Conservation (phyloP, 2,888 invertebrate genomes). For the Sesamia inferens region DNA sequence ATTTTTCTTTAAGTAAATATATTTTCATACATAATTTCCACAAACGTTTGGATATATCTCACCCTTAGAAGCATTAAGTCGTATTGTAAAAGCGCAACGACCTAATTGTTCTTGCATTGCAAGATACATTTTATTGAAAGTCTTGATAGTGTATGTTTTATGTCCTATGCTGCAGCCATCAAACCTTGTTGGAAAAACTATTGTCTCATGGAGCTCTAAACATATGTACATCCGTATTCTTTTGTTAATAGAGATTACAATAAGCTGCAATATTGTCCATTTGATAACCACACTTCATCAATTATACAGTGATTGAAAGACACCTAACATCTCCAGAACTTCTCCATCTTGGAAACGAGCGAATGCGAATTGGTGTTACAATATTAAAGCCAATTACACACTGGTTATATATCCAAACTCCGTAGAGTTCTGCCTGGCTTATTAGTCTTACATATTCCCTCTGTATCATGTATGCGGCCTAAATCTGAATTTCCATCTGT, state of each 20-base stretch:
- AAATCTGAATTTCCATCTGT: conserved; percentile 56
- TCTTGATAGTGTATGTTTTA: conserved; percentile 11
- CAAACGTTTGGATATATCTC: conserved; percentile 21
- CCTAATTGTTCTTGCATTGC: no score
- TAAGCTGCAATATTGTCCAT: not conserved
- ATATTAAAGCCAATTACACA: conserved; percentile 59
- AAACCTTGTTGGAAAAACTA: conserved; percentile 8
- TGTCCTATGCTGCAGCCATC: not conserved
- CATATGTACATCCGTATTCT: conserved; percentile 8
- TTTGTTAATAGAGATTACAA: conserved; percentile 11
- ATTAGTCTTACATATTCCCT: conserved; percentile 55
- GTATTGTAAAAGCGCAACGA: no score
- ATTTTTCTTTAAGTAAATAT: conserved; percentile 40
- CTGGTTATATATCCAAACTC: conserved; percentile 40
- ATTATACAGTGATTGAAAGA: conserved; percentile 2
- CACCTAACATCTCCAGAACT: conserved; percentile 27
- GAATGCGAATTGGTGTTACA: conserved; percentile 39
- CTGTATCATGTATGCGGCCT: conserved; percentile 24
- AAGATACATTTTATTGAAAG: not conserved
- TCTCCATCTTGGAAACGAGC: conserved; percentile 22
- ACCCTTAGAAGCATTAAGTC: no score
- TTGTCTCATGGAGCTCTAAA: not conserved
- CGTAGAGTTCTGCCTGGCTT: conserved; percentile 44
- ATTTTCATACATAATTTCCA: conserved; percentile 40
- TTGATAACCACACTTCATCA: not conserved